Evolutionary conservation across 2,888 invertebrate species (phyloP).

Genomic region (Rotaria sp.): DNA sequence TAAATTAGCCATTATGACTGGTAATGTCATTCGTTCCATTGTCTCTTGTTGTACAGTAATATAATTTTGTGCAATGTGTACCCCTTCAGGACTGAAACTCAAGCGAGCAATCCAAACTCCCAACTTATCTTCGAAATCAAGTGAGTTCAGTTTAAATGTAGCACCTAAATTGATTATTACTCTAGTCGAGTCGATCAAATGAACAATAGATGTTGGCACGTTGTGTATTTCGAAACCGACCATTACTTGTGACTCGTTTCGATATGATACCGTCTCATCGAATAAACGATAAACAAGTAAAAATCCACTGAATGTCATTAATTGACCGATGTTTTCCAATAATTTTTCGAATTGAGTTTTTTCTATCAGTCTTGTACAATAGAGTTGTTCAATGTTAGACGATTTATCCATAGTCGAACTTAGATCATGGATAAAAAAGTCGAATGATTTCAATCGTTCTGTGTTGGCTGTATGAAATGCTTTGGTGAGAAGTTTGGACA

Average conservation of each 20-base stretch:
- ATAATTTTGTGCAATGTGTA: background rate
- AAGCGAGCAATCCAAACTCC: background rate
- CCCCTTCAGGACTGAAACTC: background rate
- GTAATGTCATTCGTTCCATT: background rate
- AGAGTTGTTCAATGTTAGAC: background rate
- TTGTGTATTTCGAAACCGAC: too few species aligned
- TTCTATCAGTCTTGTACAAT: background rate
- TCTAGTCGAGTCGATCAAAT: background rate
- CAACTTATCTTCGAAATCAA: background rate
- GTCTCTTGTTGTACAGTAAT: background rate
- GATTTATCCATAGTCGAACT: background rate
- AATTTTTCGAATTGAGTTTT: background rate
- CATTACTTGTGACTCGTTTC: too few species aligned
- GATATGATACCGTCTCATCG: background rate
- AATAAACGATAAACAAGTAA: background rate
- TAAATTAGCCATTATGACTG: slow-evolving; percentile 5
- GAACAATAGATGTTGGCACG: too few species aligned
- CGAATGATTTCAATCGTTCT: background rate
- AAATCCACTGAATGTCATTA: background rate
- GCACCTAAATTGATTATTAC: background rate
- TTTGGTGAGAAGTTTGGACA: background rate
- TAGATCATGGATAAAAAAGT: background rate
- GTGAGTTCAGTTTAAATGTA: background rate
- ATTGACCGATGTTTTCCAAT: background rate
- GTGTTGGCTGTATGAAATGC: background rate